Percentiles rank a stretch among this genome's conserved stretches.
Evolutionary conservation across 1,140 invertebrate species (phyloP).

Genomic region (Polyergus mexicanus): DNA sequence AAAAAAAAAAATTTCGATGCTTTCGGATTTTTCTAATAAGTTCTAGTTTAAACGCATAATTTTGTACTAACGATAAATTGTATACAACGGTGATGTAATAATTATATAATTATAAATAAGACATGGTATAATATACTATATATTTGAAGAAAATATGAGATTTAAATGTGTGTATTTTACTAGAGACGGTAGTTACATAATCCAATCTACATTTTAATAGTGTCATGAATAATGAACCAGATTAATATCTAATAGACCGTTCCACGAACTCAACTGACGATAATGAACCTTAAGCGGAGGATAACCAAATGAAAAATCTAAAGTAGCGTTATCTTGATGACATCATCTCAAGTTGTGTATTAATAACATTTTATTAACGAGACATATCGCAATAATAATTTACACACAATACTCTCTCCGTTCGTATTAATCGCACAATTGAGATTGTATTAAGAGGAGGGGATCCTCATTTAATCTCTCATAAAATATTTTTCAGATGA

Average conservation of each 20-base stretch:
- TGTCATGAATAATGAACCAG: background rate
- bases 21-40: background rate
- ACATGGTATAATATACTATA: background rate
- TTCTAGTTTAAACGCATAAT: background rate
- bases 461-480: background rate
- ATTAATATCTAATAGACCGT: background rate
- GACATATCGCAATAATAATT: background rate
- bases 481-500: constrained; percentile 1
- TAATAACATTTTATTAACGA: constrained; percentile 5
- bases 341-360: background rate
- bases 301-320: background rate
- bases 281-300: background rate
- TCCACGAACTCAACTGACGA: background rate
- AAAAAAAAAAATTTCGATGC: background rate
- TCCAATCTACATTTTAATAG: background rate
- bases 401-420: background rate
- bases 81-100: background rate
- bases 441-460: too few relatives aligned
- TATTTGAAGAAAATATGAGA: background rate
- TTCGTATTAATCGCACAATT: background rate
- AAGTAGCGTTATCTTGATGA: background rate
- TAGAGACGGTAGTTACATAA: background rate
- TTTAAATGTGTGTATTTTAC: background rate
- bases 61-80: background rate
- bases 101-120: background rate